Base-by-base conservation (phyloP, 2,797 vertebrate genomes). In the Ficedula albicollis region DNA sequence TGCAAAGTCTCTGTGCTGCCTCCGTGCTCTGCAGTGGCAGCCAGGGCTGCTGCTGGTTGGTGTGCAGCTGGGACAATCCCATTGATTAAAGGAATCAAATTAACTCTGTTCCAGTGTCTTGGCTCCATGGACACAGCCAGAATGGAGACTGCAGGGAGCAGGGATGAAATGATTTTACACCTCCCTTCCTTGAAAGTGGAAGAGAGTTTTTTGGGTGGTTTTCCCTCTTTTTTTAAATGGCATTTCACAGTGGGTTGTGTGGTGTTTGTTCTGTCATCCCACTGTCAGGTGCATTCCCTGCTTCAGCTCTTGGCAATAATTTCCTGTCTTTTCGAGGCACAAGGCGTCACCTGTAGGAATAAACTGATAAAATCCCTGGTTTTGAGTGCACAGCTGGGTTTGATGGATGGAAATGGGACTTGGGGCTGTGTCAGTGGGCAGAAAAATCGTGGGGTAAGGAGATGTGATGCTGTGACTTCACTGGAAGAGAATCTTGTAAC, bases 11-110 rank as follows among this genome's bases (percentile, higher is more conserved):
- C 52, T 27, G 72, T 52, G 62, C 46, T 60, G 36, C 41, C 75
- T 77, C 74, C 39, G 3, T 69, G 54, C 72, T 54, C 27, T 81
- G 91, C 69, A 76, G 70, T 44, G 79, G 43, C 86, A 84, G 79
- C 15, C 32, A n/a, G 73, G 77, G 68, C 70, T 77, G 55, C 13
- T 68, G 72, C 75, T 52, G 64, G 68, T 74, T 79, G 39, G 75
- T 62, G 79, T 92, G 79, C 34, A 69, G 84, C 38, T 88, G 89
- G 95, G 87, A 96, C 86, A 89, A 85, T 96, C 86, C 83, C 87
- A 85, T 54, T 83, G 87, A 93, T 84, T 85, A 68, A 77, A 70
- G 66, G 72, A 78, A 96, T 82, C 79, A 77, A 36, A 91, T 95
- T 41, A 81, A 77, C 77, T 80, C 41, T n/a, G 38, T 66, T 79